These are phyloP conservation scores for Hormiphora californensis DNA, from an alignment of 37 sponge, comb jelly and placozoan genomes.

Conservation along the genomic window DNA sequence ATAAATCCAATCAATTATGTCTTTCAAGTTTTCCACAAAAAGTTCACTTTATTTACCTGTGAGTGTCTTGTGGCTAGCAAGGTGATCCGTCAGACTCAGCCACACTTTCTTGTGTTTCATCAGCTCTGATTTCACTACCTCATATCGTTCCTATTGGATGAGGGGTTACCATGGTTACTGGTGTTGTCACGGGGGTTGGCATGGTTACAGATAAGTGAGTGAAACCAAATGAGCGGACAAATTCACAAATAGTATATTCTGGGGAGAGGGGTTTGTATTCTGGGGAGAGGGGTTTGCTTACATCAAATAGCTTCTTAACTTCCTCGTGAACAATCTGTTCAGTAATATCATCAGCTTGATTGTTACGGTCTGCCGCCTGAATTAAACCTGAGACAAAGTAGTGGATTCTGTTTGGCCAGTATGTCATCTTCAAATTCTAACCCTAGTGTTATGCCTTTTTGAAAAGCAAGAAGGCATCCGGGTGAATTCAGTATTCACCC, in stretches of 20 bases:
- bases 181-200: neutral
- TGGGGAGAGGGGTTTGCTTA: neutral
- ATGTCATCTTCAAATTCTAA: too few relatives aligned
- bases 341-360: neutral
- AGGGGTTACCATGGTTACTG: neutral
- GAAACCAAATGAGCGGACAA: too few relatives aligned
- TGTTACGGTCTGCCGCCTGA: too few relatives aligned
- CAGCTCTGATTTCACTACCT: neutral
- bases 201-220: neutral
- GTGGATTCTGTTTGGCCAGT: too few relatives aligned
- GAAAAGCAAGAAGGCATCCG: too few relatives aligned
- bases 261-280: neutral
- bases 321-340: slow-evolving; percentile 43
- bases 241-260: too few relatives aligned
- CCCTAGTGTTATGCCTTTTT: too few relatives aligned
- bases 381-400: too few relatives aligned
- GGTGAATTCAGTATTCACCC: too few relatives aligned
- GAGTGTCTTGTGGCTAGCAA: slow-evolving; percentile 1
- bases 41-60: too few relatives aligned
- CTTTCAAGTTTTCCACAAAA: too few relatives aligned
- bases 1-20: too few relatives aligned
- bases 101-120: slow-evolving; percentile 9
- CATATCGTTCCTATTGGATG: slow-evolving; percentile 4
- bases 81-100: neutral
- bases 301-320: slow-evolving; percentile 43